phyloP scores from a whole-genome alignment of 2,888 invertebrate species.

The Caenorhabditis panamensis region DNA sequence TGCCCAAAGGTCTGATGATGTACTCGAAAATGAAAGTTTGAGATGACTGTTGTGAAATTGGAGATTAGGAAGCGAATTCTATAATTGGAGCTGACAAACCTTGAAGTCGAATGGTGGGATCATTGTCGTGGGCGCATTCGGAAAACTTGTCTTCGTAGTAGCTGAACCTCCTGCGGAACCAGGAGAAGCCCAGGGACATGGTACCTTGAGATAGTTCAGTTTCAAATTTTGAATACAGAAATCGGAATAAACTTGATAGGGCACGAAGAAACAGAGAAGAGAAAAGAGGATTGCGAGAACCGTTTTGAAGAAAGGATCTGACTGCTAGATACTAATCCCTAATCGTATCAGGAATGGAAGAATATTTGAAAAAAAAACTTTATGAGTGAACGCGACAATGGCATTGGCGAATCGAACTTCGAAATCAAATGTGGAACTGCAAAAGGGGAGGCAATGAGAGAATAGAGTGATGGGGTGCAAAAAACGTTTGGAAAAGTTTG shows the following conservation, averaged over 20 bases:
- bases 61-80: constrained; percentile 22
- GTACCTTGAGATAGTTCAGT: constrained; percentile 28
- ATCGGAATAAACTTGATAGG: background rate
- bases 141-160: constrained; percentile 50
- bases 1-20: constrained; percentile 33
- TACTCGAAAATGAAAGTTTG: constrained; percentile 36
- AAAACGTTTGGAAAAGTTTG: constrained; percentile 5
- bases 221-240: background rate
- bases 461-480: background rate
- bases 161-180: constrained; percentile 62
- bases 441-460: background rate
- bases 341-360: constrained; percentile 36
- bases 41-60: background rate
- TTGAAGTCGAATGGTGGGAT: constrained; percentile 54
- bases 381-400: constrained; percentile 8
- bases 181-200: constrained; percentile 60
- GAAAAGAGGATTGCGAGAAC: background rate
- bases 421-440: background rate
- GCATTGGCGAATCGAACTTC: constrained; percentile 9
- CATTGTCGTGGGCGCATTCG: constrained; percentile 56
- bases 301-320: background rate
- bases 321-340: constrained; percentile 10
- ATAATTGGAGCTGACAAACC: constrained; percentile 43
- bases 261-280: background rate
- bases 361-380: constrained; percentile 14